These are phyloP conservation scores for Eilema depressum DNA, from an alignment of 2,888 invertebrate genomes.

Conservation along the genomic window DNA sequence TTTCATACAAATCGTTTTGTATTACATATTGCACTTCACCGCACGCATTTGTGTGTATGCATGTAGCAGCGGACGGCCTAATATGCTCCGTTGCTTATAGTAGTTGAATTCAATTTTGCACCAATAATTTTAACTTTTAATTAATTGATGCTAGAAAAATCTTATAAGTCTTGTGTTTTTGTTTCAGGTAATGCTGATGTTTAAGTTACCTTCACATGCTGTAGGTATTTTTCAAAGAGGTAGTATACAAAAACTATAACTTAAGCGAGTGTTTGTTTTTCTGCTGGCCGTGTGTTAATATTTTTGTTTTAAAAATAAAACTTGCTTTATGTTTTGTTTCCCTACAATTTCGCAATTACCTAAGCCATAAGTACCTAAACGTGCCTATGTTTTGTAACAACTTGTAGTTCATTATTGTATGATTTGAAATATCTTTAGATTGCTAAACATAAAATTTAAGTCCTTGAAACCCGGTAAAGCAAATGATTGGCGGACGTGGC, in stretches of 20 bases:
- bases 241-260: background rate
- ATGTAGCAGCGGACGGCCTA: too few species aligned
- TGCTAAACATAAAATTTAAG: too few species aligned
- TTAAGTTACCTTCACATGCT: background rate
- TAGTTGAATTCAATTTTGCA: too few species aligned
- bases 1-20: too few species aligned
- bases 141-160: background rate
- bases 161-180: background rate
- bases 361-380: background rate
- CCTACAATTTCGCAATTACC: background rate
- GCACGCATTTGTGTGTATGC: too few species aligned
- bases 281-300: background rate
- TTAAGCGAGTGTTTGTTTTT: background rate
- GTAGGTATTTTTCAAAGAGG: background rate
- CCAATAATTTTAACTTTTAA: too few species aligned
- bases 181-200: constrained; percentile 10
- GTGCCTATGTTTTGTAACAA: background rate
- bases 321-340: background rate
- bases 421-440: too few species aligned
- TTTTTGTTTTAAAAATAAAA: background rate
- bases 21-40: too few species aligned
- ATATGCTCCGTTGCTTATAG: too few species aligned
- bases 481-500: too few species aligned
- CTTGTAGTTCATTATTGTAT: background rate
- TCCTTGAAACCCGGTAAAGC: too few species aligned